Evolutionary conservation across 2,888 invertebrate genomes (phyloP).

Genomic region (Oithona nana): DNA sequence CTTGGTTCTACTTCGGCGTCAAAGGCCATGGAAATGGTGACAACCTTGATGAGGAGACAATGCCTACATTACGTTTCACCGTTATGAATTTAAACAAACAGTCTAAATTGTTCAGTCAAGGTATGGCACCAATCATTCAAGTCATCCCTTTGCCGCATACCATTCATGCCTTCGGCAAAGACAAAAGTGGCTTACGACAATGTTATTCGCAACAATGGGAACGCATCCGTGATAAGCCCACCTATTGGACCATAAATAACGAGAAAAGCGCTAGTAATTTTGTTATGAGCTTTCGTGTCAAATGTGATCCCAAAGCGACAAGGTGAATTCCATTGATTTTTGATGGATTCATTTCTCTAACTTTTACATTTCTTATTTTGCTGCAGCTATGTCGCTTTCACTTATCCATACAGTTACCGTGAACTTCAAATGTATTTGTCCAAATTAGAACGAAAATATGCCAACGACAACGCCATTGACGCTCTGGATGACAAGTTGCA

Average conservation of each 20-base stretch:
- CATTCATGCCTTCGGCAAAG: not conserved
- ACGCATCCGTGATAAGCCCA: conserved; percentile 55
- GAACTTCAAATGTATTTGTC: conserved; percentile 55
- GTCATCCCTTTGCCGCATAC: not conserved
- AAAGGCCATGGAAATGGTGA: conserved; percentile 30
- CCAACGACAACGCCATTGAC: not conserved
- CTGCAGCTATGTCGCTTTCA: conserved; percentile 85
- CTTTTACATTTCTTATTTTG: too few relatives aligned
- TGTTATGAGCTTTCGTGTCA: conserved; percentile 41
- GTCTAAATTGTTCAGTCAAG: conserved; percentile 70
- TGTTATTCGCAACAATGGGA: conserved; percentile 57
- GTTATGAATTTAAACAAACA: conserved; percentile 72
- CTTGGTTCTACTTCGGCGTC: conserved; percentile 81
- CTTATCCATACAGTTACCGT: conserved; percentile 67
- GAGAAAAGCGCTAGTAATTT: conserved; percentile 28
- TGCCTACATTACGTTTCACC: conserved; percentile 47
- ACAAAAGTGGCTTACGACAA: conserved; percentile 40
- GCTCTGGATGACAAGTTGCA: not conserved
- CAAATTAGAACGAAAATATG: conserved; percentile 40
- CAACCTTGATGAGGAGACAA: conserved; percentile 23
- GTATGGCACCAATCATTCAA: conserved; percentile 58
- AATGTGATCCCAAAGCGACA: not conserved
- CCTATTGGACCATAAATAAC: conserved; percentile 33
- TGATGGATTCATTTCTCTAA: not conserved
- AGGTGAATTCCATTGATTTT: not conserved